phyloP scores from a whole-genome alignment of 2,797 vertebrate genomes.

The Iguana delicatissima region DNA sequence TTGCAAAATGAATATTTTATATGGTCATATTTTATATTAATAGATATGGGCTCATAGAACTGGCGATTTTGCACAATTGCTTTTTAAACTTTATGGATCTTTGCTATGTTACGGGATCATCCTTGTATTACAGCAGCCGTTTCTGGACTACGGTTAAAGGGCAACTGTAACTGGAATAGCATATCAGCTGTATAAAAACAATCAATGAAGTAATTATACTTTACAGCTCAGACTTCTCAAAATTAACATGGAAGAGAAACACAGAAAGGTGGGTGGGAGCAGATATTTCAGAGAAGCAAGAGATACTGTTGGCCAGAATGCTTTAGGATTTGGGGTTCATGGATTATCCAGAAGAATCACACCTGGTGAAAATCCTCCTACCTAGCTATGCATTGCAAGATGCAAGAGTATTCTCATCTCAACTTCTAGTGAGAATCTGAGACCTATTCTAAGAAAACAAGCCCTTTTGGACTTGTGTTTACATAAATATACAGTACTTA shows the following conservation, averaged over 20 bases:
- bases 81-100: slow-evolving; percentile 43
- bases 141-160: slow-evolving; percentile 3
- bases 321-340: not conserved
- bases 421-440: not conserved
- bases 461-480: not conserved
- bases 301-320: not conserved
- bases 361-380: not conserved
- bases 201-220: slow-evolving; percentile 17
- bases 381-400: not conserved
- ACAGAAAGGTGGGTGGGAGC: not conserved
- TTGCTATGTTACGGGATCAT: slow-evolving; percentile 11
- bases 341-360: not conserved
- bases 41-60: slow-evolving; percentile 41
- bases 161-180: not conserved
- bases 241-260: not conserved
- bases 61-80: slow-evolving; percentile 33
- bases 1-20: slow-evolving; percentile 57
- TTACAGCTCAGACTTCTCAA: slow-evolving; percentile 7
- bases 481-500: not conserved
- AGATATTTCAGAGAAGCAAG: not conserved
- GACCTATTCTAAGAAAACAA: not conserved
- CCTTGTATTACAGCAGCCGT: slow-evolving; percentile 17
- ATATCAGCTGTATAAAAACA: slow-evolving; percentile 17
- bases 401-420: not conserved
- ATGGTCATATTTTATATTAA: slow-evolving; percentile 32